Evolutionary conservation across 1,140 invertebrate genomes (phyloP).

Genomic region (Polypedilum vanderplanki): DNA sequence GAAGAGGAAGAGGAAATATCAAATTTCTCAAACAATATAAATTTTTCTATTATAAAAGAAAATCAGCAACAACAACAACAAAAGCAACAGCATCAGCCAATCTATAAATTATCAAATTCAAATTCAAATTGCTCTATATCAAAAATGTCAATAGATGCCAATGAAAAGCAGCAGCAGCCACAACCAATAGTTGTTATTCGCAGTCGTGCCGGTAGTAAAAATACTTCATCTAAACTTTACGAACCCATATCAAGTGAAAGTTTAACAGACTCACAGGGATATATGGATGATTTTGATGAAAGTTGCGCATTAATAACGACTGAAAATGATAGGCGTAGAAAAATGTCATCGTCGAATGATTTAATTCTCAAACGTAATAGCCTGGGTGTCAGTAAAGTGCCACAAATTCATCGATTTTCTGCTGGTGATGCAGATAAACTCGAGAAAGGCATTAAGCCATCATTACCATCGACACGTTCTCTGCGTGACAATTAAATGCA

Average conservation of each 20-base stretch:
- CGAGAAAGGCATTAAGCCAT: slow-evolving; percentile 39
- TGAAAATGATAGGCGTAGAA: background rate
- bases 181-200: background rate
- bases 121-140: background rate
- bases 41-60: slow-evolving; percentile 30
- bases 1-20: background rate
- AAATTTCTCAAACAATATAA: slow-evolving; percentile 28
- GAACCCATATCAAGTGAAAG: slow-evolving; percentile 22
- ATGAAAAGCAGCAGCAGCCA: background rate
- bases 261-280: slow-evolving; percentile 8
- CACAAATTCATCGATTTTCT: slow-evolving; percentile 41
- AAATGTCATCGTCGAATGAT: background rate
- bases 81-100: no score
- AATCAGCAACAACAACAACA: background rate
- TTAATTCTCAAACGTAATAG: slow-evolving; percentile 31
- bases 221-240: background rate
- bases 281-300: slow-evolving; percentile 29
- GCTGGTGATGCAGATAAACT: slow-evolving; percentile 44
- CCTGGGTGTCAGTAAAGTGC: slow-evolving; percentile 23
- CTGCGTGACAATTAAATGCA: slow-evolving; percentile 37
- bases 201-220: slow-evolving; percentile 10
- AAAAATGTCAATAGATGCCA: background rate
- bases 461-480: slow-evolving; percentile 39
- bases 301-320: slow-evolving; percentile 29
- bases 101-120: slow-evolving; percentile 25